A percentile compares a stretch with the other conserved stretches of the same genome.
These are phyloP conservation scores for Ptilodon capucinus DNA, from an alignment of 2,888 invertebrate genomes.

Conservation along the genomic window DNA sequence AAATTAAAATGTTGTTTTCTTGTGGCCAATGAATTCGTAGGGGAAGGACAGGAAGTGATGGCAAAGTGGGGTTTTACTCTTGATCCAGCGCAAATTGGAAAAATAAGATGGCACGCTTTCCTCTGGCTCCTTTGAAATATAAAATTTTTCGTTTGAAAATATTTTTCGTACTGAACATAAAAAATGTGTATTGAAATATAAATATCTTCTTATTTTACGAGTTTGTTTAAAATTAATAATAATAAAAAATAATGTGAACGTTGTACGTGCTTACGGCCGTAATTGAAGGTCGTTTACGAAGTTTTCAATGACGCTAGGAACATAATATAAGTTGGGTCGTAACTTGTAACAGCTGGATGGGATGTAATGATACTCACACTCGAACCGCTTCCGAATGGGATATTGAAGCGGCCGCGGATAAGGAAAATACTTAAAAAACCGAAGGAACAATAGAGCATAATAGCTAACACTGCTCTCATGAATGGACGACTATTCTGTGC, in stretches of 20 bases:
- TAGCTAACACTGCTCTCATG: slow-evolving; percentile 47
- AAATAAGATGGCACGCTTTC: slow-evolving; percentile 35
- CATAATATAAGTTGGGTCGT: slow-evolving; percentile 72
- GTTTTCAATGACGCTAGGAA: slow-evolving; percentile 63
- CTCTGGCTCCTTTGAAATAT: slow-evolving; percentile 20
- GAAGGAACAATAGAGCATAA: slow-evolving; percentile 50
- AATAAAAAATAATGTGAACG: slow-evolving; percentile 23
- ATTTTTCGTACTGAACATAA: neutral
- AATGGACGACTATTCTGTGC: slow-evolving; percentile 46
- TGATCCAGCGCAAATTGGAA: slow-evolving; percentile 55
- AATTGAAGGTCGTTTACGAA: slow-evolving; percentile 56
- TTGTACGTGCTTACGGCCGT: slow-evolving; percentile 31
- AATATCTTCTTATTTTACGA: neutral
- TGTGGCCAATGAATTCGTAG: slow-evolving; percentile 8
- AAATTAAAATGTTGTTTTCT: neutral
- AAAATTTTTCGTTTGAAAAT: too few relatives aligned
- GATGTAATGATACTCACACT: slow-evolving; percentile 63
- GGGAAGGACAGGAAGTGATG: slow-evolving; percentile 25
- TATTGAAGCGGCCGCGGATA: slow-evolving; percentile 56
- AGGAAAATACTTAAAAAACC: slow-evolving; percentile 51
- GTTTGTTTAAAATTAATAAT: neutral
- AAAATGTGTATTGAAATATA: too few relatives aligned
- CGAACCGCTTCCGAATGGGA: slow-evolving; percentile 53
- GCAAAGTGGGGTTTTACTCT: slow-evolving; percentile 41
- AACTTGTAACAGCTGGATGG: slow-evolving; percentile 76